These are phyloP conservation scores for Stichopus horrens DNA, from an alignment of 53 echinoderm and acorn worm species.

Conservation along the genomic window DNA sequence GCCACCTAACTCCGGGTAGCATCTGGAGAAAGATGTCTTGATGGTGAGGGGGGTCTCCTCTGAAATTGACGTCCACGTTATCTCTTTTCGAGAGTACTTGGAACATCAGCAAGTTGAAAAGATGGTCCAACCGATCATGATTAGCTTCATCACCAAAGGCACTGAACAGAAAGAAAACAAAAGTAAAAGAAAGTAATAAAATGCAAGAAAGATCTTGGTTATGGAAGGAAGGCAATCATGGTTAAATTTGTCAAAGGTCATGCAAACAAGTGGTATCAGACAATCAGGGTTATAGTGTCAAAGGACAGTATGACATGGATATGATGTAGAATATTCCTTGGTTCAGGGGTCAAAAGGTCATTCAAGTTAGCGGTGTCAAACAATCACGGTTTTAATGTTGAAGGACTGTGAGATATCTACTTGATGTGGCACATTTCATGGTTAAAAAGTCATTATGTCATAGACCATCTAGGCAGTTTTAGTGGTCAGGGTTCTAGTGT, in stretches of 20 bases:
- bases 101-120: slow-evolving; percentile 83
- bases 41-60: slow-evolving; percentile 60
- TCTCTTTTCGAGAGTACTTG: slow-evolving; percentile 56
- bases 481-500: no score
- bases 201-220: not conserved
- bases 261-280: not conserved
- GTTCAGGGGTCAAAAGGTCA: no score
- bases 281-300: no score
- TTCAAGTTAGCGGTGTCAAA: no score
- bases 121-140: slow-evolving; percentile 79
- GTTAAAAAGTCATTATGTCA: no score
- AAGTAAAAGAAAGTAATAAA: not conserved
- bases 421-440: no score
- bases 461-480: no score
- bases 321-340: not conserved
- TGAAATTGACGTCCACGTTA: slow-evolving; percentile 42
- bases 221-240: not conserved
- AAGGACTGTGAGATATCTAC: no score
- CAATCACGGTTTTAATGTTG: no score
- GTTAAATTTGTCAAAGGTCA: not conserved
- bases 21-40: slow-evolving; percentile 79
- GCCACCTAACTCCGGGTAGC: slow-evolving; percentile 91
- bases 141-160: slow-evolving; percentile 75
- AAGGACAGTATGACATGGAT: not conserved
- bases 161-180: slow-evolving; percentile 39